Base-by-base conservation (phyloP, 2,113 vertebrate species). In the Xiphorhynchus elegans region DNA sequence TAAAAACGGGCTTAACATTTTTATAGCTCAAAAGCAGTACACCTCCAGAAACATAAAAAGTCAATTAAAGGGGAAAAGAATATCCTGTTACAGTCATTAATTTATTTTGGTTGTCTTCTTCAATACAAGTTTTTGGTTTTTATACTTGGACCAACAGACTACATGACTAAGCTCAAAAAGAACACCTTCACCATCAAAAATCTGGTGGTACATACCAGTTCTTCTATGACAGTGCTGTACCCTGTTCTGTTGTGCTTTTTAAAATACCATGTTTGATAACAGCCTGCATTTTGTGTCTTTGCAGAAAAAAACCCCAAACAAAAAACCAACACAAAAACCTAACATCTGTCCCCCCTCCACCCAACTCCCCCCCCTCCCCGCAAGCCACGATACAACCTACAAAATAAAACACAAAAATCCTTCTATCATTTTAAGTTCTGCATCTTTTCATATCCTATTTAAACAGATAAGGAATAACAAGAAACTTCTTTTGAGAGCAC, bases 291-390 rank as follows among this genome's bases (percentile, higher is more conserved):
- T 87, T 53, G 5, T 46, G 13, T 24, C 69, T 77, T 88, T 64
- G 29, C 8, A 77, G n/a, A 26, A 78, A 81, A 68, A 3, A 1
- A 46, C 20, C 20, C 18, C 44, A 46, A 46, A 18, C 17, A 46
- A 44, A 44, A 44, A 44, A 13, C 3, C 19, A 31, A 28, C 5
- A 25, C 40, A 76, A 52, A 52, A 35, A 5, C 2, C 9, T 37
- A 69, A 55, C 8, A 63, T 8, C 53, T n/a, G 25, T 47, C 11
- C 6, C 11, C 6, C 8, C 9, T 5, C 14, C 5, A 25, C 23
- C 14, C n/a, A 37, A 24, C 15, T 40, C 10, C 8, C 6, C 5
- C 4, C 6, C 1, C 4, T 7, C 6, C 10, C 6, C 10, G 20
- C 55, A 62, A 9, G 0, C 2, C 23, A 26, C 7, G 69, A 44